These are phyloP conservation scores for Phalacrocorax aristotelis DNA, from an alignment of 2,113 vertebrate species.

Conservation along the genomic window DNA sequence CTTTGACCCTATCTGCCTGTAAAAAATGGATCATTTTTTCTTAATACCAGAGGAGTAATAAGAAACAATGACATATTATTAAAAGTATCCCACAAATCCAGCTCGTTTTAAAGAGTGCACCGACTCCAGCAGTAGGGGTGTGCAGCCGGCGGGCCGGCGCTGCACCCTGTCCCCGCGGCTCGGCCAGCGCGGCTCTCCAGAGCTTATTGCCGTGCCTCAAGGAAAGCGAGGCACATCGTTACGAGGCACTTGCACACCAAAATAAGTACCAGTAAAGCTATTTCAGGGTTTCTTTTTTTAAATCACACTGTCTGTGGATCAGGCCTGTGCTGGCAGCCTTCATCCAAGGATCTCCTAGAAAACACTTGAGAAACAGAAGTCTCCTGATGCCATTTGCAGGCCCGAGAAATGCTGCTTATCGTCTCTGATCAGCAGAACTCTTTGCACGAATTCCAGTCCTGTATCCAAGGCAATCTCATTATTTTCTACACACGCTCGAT, in stretches of 20 bases:
- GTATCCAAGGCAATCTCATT: conserved; percentile 58
- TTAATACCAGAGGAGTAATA: neutral
- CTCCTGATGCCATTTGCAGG: neutral
- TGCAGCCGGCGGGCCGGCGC: neutral
- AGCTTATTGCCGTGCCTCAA: neutral
- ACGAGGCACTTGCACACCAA: neutral
- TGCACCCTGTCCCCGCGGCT: neutral
- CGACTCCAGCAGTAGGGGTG: neutral
- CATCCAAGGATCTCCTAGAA: neutral
- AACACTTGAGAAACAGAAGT: neutral
- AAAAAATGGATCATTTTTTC: neutral
- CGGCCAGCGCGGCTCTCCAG: neutral
- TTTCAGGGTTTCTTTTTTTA: conserved; percentile 30
- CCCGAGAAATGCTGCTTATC: neutral
- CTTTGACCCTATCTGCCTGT: neutral
- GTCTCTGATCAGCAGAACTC: conserved; percentile 1
- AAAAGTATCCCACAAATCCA: neutral
- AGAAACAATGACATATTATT: neutral
- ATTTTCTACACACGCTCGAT: neutral
- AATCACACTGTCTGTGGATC: neutral
- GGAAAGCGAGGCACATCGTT: neutral
- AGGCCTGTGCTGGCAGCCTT: neutral
- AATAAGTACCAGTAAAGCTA: neutral
- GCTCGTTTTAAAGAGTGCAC: neutral
- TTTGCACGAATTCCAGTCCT: neutral